These are phyloP conservation scores for sheep (Ovis aries) DNA, from an alignment of 2,113 vertebrate species.

Conservation along the genomic window ARS-UI_Ramb_v3.0 NC_056059.1:101713501-101714000, in stretches of 20 bases:
- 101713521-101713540: neutral
- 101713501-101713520: neutral
- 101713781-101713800: neutral
- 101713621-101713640: neutral
- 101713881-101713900: neutral
- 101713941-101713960: neutral
- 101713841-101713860: neutral
- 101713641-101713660: neutral
- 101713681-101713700: neutral
- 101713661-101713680: neutral
- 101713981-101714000: neutral
- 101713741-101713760: constrained; percentile 27
- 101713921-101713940: neutral
- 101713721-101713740: neutral
- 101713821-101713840: neutral
- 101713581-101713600: neutral
- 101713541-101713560: neutral
- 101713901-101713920: neutral
- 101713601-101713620: neutral
- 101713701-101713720: neutral
- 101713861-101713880: neutral
- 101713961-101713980: neutral
- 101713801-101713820: neutral
- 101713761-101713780: neutral
- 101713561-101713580: neutral